Conservation (phyloP, 2,797 vertebrate genomes). For the Monodelphis domestica region DNA sequence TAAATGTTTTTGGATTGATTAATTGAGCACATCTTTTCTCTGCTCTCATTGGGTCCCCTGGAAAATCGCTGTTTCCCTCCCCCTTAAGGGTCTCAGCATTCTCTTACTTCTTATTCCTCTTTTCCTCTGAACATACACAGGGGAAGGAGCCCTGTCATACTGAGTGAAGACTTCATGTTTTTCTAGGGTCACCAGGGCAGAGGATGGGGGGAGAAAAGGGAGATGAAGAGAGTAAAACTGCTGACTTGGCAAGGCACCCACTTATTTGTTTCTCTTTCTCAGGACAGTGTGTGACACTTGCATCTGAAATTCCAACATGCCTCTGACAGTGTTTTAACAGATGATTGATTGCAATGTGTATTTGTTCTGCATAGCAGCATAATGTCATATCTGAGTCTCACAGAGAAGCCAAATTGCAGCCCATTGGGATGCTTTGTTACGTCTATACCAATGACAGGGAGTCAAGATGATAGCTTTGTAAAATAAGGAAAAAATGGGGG, state of each 20-base stretch:
- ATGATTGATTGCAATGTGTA: conserved; percentile 54
- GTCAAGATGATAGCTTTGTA: conserved; percentile 54
- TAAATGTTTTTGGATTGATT: neutral
- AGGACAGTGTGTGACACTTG: conserved; percentile 32
- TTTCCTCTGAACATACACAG: neutral
- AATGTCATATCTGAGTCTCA: conserved; percentile 55
- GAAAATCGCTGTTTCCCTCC: neutral
- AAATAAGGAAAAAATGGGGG: neutral
- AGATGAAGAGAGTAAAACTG: conserved; percentile 21
- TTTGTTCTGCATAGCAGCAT: neutral
- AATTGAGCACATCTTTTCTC: neutral
- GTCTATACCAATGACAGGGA: conserved; percentile 65
- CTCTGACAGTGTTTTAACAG: conserved; percentile 68
- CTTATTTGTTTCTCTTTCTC: conserved; percentile 51
- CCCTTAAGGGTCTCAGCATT: too few species aligned
- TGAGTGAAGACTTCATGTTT: neutral
- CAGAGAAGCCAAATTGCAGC: conserved; percentile 48
- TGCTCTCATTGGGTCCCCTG: neutral
- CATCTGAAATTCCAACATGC: conserved; percentile 59
- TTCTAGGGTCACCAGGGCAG: neutral
- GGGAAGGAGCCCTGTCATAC: neutral
- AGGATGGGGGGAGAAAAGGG: neutral
- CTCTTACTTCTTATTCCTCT: neutral
- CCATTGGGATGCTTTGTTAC: conserved; percentile 68
- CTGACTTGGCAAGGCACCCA: conserved; percentile 34